A percentile compares a stretch with the other conserved stretches of the same genome.
phyloP scores from a whole-genome alignment of 2,113 vertebrate genomes.

The Macaca fascicularis region T2T-MFA8v1.1 NC_088385.1:11541001-11541500 shows the following conservation, averaged over 20 bases:
- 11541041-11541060: background rate
- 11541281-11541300: background rate
- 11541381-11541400: background rate
- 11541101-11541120: background rate
- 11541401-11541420: background rate
- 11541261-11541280: background rate
- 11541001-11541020: background rate
- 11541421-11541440: background rate
- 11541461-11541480: background rate
- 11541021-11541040: background rate
- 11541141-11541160: background rate
- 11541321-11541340: background rate
- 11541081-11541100: background rate
- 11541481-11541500: background rate
- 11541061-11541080: background rate
- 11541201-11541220: background rate
- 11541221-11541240: background rate
- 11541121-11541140: background rate
- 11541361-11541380: background rate
- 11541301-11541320: background rate
- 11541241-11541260: conserved; percentile 19
- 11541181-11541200: background rate
- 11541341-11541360: background rate
- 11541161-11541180: background rate
- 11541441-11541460: background rate